A percentile compares a stretch with the other conserved stretches of the same genome.
These are phyloP conservation scores for Danio kyathit DNA, from an alignment of 2,797 vertebrate species.

Conservation along the genomic window DNA sequence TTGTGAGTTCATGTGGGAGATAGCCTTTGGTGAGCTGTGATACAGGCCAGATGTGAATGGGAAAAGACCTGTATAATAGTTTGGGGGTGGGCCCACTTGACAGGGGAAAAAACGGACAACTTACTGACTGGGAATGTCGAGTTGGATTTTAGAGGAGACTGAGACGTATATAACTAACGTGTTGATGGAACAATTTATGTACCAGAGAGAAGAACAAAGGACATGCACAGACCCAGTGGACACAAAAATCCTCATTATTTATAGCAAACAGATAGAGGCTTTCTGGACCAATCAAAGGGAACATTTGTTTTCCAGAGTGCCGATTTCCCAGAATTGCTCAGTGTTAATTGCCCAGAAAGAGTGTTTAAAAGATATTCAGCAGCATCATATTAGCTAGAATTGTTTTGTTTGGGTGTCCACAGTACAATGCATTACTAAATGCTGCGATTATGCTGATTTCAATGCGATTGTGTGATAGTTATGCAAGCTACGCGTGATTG, in stretches of 20 bases:
- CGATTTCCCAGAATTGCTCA: not conserved
- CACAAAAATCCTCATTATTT: constrained; percentile 44
- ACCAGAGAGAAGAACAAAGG: constrained; percentile 52
- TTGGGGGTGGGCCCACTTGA: constrained; percentile 23
- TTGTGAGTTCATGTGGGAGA: constrained; percentile 53
- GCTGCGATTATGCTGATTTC: not conserved
- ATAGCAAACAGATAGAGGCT: constrained; percentile 55
- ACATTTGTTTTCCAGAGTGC: constrained; percentile 17
- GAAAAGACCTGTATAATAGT: constrained; percentile 53
- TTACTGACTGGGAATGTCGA: constrained; percentile 31
- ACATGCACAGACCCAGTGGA: not conserved
- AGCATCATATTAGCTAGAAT: not conserved
- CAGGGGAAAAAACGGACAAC: constrained; percentile 45
- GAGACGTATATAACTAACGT: constrained; percentile 61
- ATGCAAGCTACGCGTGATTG: not conserved
- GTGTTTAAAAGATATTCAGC: constrained; percentile 18
- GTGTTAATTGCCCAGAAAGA: constrained; percentile 16
- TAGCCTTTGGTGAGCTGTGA: constrained; percentile 69
- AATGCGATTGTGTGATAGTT: not conserved
- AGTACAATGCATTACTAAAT: not conserved
- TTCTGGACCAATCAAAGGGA: constrained; percentile 31
- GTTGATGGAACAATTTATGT: constrained; percentile 51
- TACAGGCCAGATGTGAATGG: constrained; percentile 72
- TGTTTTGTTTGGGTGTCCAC: constrained; percentile 25
- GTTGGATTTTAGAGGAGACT: constrained; percentile 26